Evolutionary conservation across 1,140 invertebrate genomes (phyloP), one percentile per base, ranked within the genome.

Genomic region (Plutomurus gul): DNA sequence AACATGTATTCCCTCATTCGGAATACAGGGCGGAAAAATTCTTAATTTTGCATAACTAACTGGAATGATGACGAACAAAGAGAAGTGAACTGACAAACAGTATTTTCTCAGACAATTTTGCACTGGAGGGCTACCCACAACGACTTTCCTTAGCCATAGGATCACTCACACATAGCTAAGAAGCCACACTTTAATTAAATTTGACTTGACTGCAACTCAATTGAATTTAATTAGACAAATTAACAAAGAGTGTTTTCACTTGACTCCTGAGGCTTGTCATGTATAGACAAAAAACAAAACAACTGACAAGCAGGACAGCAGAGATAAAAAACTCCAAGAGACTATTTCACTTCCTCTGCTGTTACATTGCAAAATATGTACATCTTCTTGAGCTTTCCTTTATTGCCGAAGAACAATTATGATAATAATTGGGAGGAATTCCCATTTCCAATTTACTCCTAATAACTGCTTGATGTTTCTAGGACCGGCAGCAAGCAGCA

Each of bases 1-100:
- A 75, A 75, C 30, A 25, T 46, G 40, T 75, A 43, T 75, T 47
- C 40, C 72, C 43, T 75, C 72, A 75, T 75, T 75, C 72, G 40
- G 72, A 46, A 43, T 43, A 40, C 18, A 43, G 18, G 25, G 11
- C 11, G 40, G 25, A 72, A 25, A 72, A 65, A 65, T 33, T 3
- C 30, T 65, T 20, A n/a, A 65, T 65, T 65, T 30, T 65, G 25
- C 56, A n/a, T 65, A 30, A 65, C 16, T 30, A 65, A 33, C 25
- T 65, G 30, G 56, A 65, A 33, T 36, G 11, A n/a, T n/a, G n/a
- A n/a, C n/a, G 56, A 65, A n/a, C 36, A 65, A 49, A 16, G 27
- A 30, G 51, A 33, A 7, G 39, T 43, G 39, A 43, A 65, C 13
- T 65, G 16, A n/a, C n/a, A 65, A 65, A 2, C n/a, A n/a, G n/a